phyloP scores from a whole-genome alignment of 2,888 invertebrate species.

The Pinctada fucata region DNA sequence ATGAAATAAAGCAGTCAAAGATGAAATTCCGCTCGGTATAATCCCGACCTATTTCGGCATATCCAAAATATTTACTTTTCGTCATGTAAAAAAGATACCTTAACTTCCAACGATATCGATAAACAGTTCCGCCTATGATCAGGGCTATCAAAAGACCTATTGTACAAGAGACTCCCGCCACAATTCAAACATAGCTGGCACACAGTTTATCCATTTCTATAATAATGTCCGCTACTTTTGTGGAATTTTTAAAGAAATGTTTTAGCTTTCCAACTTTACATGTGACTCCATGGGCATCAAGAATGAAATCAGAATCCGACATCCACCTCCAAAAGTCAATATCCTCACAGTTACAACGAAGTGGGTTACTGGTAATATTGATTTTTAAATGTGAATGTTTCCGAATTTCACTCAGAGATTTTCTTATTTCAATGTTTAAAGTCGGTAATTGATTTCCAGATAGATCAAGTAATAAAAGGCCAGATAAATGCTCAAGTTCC shows the following conservation, averaged over 20 bases:
- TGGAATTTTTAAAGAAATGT: not conserved
- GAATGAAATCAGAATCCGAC: not conserved
- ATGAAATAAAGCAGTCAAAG: slow-evolving; percentile 53
- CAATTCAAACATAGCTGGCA: no score
- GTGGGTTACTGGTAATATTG: slow-evolving; percentile 14
- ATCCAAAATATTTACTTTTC: slow-evolving; percentile 24
- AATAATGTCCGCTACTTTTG: not conserved
- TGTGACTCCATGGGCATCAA: no score
- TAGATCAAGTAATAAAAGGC: not conserved
- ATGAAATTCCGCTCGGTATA: slow-evolving; percentile 33
- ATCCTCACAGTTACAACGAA: slow-evolving; percentile 23
- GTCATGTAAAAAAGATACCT: slow-evolving; percentile 28
- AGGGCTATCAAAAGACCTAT: not conserved
- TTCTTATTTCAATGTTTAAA: not conserved
- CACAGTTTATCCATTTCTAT: no score
- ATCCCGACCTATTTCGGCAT: not conserved
- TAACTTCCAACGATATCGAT: slow-evolving; percentile 34
- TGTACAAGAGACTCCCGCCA: no score
- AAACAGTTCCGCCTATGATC: slow-evolving; percentile 15
- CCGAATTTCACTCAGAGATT: not conserved
- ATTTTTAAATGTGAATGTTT: not conserved
- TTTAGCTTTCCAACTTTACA: no score
- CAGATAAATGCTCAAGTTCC: not conserved
- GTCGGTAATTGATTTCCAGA: slow-evolving; percentile 3
- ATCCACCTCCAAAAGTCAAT: slow-evolving; percentile 25